A percentile compares a stretch with the other conserved stretches of the same genome.
phyloP scores from a whole-genome alignment of 2,888 invertebrate genomes.

The Clivina fossor region DNA sequence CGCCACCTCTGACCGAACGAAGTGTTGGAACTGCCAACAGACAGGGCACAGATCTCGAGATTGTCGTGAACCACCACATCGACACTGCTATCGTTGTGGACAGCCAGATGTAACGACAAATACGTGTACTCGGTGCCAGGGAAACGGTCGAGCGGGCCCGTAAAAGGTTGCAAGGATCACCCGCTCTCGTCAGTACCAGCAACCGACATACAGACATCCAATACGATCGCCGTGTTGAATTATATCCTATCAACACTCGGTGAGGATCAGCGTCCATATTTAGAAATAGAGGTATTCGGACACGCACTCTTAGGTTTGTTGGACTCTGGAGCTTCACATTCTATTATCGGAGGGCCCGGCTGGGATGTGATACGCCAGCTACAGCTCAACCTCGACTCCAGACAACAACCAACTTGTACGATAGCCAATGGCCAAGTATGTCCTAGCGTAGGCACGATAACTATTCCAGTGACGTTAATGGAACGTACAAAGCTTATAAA shows the following conservation, averaged over 20 bases:
- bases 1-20: no score
- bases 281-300: conserved; percentile 8
- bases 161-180: not conserved
- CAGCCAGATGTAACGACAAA: not conserved
- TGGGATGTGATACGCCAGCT: no score
- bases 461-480: not conserved
- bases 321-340: conserved; percentile 7
- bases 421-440: conserved; percentile 5
- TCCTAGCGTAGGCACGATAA: not conserved
- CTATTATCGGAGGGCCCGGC: not conserved
- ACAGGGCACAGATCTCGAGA: no score
- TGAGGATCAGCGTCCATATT: conserved; percentile 13
- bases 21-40: no score
- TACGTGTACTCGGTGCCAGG: not conserved
- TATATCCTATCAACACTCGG: not conserved
- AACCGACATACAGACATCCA: not conserved
- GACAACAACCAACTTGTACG: conserved; percentile 1
- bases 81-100: not conserved
- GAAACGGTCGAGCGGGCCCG: not conserved
- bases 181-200: not conserved
- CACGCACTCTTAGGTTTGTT: not conserved
- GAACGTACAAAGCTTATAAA: not conserved
- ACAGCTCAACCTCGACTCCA: no score
- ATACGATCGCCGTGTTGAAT: not conserved
- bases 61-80: no score